Conservation (phyloP, 2,888 invertebrate genomes). For the Drosophila anomelani region DNA sequence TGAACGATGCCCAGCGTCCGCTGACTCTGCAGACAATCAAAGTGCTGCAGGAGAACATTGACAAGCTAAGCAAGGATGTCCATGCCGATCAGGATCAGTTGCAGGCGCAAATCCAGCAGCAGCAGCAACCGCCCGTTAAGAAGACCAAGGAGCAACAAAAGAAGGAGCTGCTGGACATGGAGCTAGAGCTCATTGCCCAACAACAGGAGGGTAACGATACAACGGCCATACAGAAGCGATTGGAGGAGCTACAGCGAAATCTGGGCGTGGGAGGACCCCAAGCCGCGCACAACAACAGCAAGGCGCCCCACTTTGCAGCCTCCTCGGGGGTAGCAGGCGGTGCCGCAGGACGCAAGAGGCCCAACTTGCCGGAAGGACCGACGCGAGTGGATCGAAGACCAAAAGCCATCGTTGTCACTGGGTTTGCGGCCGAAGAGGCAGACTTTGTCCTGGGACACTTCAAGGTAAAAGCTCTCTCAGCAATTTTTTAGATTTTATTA, state of each 20-base stretch:
- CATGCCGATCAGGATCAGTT: slow-evolving; percentile 84
- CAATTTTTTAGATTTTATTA: neutral
- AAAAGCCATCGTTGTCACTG: slow-evolving; percentile 93
- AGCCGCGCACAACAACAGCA: slow-evolving; percentile 22
- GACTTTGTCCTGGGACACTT: slow-evolving; percentile 93
- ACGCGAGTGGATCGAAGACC: slow-evolving; percentile 93
- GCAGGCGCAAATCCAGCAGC: slow-evolving; percentile 83
- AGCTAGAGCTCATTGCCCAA: slow-evolving; percentile 94
- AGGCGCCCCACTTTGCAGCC: slow-evolving; percentile 29
- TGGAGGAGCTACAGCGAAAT: slow-evolving; percentile 88
- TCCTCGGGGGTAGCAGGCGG: slow-evolving; percentile 43
- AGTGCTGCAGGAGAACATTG: slow-evolving; percentile 92
- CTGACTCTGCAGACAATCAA: slow-evolving; percentile 92
- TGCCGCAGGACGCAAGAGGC: slow-evolving; percentile 72
- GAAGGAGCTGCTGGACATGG: slow-evolving; percentile 95
- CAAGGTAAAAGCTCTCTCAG: slow-evolving; percentile 87
- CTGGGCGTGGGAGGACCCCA: slow-evolving; percentile 63
- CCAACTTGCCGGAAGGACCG: slow-evolving; percentile 82
- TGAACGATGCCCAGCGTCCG: slow-evolving; percentile 90
- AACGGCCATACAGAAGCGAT: slow-evolving; percentile 90
- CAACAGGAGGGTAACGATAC: slow-evolving; percentile 95
- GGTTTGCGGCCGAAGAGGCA: slow-evolving; percentile 93
- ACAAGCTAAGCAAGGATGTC: slow-evolving; percentile 85
- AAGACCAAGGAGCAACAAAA: slow-evolving; percentile 93
- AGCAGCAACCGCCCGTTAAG: slow-evolving; percentile 84